These are phyloP conservation scores for Trematomus loennbergii DNA, from an alignment of 2,113 vertebrate genomes.

Conservation along the genomic window DNA sequence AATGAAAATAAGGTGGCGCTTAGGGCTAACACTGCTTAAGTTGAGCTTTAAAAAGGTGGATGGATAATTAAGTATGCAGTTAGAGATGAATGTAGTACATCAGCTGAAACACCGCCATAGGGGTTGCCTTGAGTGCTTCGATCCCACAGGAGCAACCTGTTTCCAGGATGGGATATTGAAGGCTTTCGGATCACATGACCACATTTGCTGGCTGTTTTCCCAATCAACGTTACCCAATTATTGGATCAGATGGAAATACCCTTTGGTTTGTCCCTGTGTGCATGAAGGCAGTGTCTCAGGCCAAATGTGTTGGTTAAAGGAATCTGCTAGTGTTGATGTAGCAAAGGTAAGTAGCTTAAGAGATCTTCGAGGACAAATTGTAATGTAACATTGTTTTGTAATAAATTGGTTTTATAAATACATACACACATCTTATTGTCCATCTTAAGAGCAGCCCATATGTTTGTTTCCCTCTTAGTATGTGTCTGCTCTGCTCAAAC, in stretches of 20 bases:
- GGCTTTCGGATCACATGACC: conserved; percentile 15
- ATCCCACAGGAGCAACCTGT: conserved; percentile 9
- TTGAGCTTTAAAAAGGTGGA: background rate
- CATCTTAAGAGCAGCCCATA: background rate
- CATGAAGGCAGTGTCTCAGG: conserved; percentile 4
- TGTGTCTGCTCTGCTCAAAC: conserved; percentile 9
- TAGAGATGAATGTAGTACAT: background rate
- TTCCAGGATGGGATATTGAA: conserved; percentile 35
- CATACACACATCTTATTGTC: background rate
- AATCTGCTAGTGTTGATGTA: background rate
- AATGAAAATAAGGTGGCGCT: background rate
- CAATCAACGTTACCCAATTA: conserved; percentile 15
- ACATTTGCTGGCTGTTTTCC: conserved; percentile 3
- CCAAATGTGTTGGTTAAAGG: conserved; percentile 1
- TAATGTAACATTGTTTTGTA: background rate
- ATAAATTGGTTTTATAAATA: background rate
- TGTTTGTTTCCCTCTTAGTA: background rate
- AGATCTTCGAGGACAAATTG: background rate
- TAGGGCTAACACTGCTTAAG: background rate
- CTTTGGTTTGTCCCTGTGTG: conserved; percentile 30
- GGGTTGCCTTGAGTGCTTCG: conserved; percentile 6
- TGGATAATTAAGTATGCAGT: background rate
- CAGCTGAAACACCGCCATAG: background rate
- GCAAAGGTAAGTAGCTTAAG: background rate
- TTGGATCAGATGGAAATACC: conserved; percentile 8